Evolutionary conservation across 1,140 invertebrate species (phyloP).

Genomic region (Leptestheria dahalacensis): DNA sequence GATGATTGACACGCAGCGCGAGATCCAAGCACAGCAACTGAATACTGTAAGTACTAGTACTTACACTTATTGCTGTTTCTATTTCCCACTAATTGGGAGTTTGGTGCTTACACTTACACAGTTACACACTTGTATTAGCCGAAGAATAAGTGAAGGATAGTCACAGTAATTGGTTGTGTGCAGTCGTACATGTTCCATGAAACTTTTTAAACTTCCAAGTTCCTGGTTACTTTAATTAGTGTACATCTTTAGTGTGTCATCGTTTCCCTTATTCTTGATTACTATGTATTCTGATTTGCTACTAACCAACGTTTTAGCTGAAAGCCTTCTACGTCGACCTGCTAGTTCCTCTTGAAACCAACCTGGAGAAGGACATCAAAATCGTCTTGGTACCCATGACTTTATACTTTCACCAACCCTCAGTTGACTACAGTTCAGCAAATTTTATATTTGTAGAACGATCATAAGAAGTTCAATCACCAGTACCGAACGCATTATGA

Average conservation of each 20-base stretch:
- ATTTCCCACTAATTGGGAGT: too few species aligned
- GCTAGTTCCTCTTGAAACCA: slow-evolving; percentile 75
- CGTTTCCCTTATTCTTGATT: too few species aligned
- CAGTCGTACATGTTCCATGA: too few species aligned
- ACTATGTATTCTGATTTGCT: too few species aligned
- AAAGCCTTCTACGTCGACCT: slow-evolving; percentile 89
- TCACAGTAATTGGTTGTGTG: background rate
- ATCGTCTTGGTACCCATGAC: slow-evolving; percentile 58
- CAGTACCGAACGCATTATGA: slow-evolving; percentile 75
- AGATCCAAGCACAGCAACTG: slow-evolving; percentile 81
- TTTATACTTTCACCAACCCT: slow-evolving; percentile 6
- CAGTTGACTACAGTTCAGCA: slow-evolving; percentile 11
- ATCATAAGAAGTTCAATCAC: slow-evolving; percentile 77
- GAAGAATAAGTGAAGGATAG: background rate
- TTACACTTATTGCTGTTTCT: too few species aligned
- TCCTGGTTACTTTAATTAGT: too few species aligned
- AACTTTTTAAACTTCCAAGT: too few species aligned
- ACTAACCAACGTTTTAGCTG: slow-evolving; percentile 42
- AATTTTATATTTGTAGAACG: slow-evolving; percentile 36
- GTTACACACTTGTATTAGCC: too few species aligned
- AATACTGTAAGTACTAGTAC: slow-evolving; percentile 84
- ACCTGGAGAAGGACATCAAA: slow-evolving; percentile 84
- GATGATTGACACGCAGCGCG: slow-evolving; percentile 78
- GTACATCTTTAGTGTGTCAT: too few species aligned
- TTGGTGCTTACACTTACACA: too few species aligned